Evolutionary conservation across 2,888 invertebrate species (phyloP), one percentile per base, ranked within the genome.

Genomic region (Spilosoma lubricipeda): DNA sequence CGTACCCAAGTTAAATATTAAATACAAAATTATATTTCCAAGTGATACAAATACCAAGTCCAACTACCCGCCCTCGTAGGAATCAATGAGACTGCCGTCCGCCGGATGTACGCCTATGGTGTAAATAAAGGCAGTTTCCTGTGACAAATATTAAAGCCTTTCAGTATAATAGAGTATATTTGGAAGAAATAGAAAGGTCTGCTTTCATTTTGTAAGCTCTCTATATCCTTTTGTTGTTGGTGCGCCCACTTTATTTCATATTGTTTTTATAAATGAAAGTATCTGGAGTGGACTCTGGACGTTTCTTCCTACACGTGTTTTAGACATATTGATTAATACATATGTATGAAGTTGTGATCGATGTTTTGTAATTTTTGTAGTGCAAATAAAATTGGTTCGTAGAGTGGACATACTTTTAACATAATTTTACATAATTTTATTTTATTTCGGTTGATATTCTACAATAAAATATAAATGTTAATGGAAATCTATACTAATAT

Each of bases 101-200:
- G 87, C 91, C 92, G 93, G 91, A 91, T 90, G 87, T 90, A 82
- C 86, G 88, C 89, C 89, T 89, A 89, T 90, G 86, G 90, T 88
- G 92, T 90, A 92, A 93, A 93, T 93, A 93, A 91, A 90, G 89
- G 88, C 86, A 84, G 89, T 90, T 92, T 93, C 92, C 93, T 89
- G 90, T 88, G 90, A 92, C 92, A 91, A 93, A 93, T 91, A 93
- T 90, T 90, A 88, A 88, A 88, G 86, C 83, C 82, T 87, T 84
- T 82, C 79, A 77, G 77, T 85, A 81, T 81, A 84, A 83, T 80
- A 84, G 77, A 78, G 65, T 85, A 74, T 83, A 78, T 83, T 79
- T 79, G 78, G 74, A 67, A 80, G 77, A 81, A 81, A 79, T 81
- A 66, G 64, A 76, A 77, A 74, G 74, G 71, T 80, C 73, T 77